A percentile compares a stretch with the other conserved stretches of the same genome.
phyloP scores from a whole-genome alignment of 2,888 invertebrate species.

The Lasius platythorax region DNA sequence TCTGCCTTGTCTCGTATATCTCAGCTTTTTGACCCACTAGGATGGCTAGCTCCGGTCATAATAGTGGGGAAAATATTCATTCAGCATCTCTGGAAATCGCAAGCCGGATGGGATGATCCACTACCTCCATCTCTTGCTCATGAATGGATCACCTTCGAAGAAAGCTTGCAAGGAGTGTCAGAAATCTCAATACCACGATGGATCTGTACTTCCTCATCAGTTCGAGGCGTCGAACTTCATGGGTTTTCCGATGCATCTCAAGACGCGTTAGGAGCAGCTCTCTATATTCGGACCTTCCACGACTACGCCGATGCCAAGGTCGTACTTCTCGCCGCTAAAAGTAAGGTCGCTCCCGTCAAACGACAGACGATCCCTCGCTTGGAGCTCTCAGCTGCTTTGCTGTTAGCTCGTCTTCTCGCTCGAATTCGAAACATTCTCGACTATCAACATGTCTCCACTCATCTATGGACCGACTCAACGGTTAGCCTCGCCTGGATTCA shows the following conservation, averaged over 20 bases:
- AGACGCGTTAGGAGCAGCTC: not conserved
- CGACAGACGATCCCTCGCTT: not conserved
- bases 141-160: not conserved
- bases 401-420: not conserved
- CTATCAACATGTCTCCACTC: not conserved
- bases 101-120: not conserved
- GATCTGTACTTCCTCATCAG: not conserved
- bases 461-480: not conserved
- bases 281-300: not conserved
- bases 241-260: not conserved
- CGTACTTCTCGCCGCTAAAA: not conserved
- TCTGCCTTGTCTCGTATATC: not conserved
- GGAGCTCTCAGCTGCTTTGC: not conserved
- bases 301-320: not conserved
- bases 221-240: not conserved
- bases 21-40: not conserved
- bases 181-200: not conserved
- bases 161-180: too few relatives aligned
- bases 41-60: not conserved
- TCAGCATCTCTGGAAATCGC: not conserved
- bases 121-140: not conserved
- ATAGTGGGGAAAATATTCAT: not conserved
- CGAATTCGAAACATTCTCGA: not conserved
- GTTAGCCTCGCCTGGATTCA: not conserved
- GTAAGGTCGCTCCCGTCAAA: not conserved